Base-by-base conservation (phyloP, 2,797 vertebrate species). In the Prionace glauca region DNA sequence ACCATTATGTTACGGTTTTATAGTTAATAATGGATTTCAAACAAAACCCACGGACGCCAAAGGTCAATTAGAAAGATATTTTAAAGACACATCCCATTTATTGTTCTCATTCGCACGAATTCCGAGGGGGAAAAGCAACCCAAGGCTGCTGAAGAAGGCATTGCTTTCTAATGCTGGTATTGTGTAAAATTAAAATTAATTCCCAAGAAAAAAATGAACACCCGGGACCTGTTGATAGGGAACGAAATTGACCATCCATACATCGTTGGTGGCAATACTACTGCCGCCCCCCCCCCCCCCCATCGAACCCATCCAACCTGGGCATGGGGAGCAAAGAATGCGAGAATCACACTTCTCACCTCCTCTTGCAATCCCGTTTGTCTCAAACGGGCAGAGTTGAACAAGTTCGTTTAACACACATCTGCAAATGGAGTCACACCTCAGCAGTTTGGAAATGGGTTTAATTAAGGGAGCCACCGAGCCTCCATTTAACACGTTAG, bases 391-490 rank as follows among this genome's bases (percentile, higher is more conserved):
- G 50, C 12, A 12, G 24, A 22, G 29, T 32, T 24, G 93, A 77
- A 50, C 71, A 94, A 69, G 41, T 93, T 20, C 20, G 14, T 24
- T 93, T 93, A 14, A 65, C n/a, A 74, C 69, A 72, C 92, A 32
- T 74, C 93, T 74, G 41, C 67, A 95, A 77, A 95, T 95, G 93
- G 41, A 56, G 26, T 95, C 69, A 74, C 93, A 95, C 93, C 93
- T 95, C 93, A 95, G 41, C 22, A 56, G 26, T 74, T 94, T 10
- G 32, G 69, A 77, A 56, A 95, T 29, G 14, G 69, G 8, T 60
- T 74, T 32, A 77, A 56, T 50, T 18, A 77, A 56, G 29, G 69
- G 18, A 29, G 67, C 65, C 67, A 69, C n/a, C 24, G 4, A 69
- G 3, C 50, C 3, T 12, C 22, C 14, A 45, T 94, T 74, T 74